A percentile compares a stretch with the other conserved stretches of the same genome.
Conservation (phyloP, 2,113 vertebrate genomes). For the Anthoscopus minutus region DNA sequence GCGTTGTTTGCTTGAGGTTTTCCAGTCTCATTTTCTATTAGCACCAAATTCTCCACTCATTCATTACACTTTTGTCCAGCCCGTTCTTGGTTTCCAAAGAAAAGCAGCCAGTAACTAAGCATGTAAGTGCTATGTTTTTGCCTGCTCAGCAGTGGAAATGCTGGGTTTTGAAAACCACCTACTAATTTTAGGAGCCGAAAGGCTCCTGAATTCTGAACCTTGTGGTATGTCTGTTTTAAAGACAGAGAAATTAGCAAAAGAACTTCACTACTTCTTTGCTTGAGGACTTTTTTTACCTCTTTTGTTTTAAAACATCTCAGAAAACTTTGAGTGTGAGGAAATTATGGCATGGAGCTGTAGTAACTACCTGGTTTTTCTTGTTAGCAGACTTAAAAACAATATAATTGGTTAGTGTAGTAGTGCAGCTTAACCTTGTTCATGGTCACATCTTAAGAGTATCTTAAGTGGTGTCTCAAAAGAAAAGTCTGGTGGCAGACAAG, state of each 20-base stretch:
- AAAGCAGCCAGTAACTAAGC: constrained; percentile 32
- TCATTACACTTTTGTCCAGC: constrained; percentile 38
- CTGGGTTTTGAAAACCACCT: constrained; percentile 62
- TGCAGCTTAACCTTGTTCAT: background rate
- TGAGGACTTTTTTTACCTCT: background rate
- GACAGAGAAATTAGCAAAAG: background rate
- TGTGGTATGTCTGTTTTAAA: constrained; percentile 39
- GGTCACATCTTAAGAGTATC: background rate
- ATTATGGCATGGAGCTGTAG: background rate
- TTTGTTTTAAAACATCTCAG: background rate
- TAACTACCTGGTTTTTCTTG: background rate
- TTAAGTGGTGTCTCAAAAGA: background rate
- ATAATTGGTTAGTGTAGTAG: background rate
- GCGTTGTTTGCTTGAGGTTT: constrained; percentile 43
- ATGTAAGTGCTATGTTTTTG: constrained; percentile 5
- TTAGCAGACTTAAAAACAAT: background rate
- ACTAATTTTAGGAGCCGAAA: constrained; percentile 61
- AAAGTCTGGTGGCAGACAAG: background rate
- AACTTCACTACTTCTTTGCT: background rate
- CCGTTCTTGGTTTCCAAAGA: constrained; percentile 44
- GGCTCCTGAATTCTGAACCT: constrained; percentile 43
- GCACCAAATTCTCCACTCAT: constrained; percentile 29
- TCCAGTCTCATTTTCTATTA: constrained; percentile 35
- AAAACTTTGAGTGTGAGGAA: background rate
- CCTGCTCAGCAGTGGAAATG: constrained; percentile 64